phyloP scores from a whole-genome alignment of 1,140 invertebrate species.

The Drosophila punjabiensis region DNA sequence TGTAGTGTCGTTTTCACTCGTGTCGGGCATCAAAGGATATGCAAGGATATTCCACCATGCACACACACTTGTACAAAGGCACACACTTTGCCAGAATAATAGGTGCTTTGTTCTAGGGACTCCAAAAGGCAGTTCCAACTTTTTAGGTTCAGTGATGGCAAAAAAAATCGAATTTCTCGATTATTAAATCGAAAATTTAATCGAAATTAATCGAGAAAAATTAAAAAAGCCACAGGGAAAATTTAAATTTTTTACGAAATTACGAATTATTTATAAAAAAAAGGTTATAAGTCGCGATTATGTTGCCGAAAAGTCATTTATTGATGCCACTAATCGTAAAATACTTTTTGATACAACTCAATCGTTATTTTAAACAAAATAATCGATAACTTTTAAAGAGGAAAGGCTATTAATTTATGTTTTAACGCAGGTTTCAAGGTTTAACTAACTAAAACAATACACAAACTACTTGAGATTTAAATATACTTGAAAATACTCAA shows the following conservation, averaged over 20 bases:
- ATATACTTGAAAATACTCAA: too few relatives aligned
- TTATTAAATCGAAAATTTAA: background rate
- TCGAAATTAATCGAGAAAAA: background rate
- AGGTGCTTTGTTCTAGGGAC: slow-evolving; percentile 1
- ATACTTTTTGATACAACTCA: background rate
- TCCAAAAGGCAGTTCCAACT: background rate
- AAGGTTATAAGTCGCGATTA: background rate
- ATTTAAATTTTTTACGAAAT: background rate
- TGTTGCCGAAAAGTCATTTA: background rate
- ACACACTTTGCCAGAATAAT: slow-evolving; percentile 8
- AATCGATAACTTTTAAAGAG: background rate
- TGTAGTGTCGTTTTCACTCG: slow-evolving; percentile 64
- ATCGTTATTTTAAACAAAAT: background rate
- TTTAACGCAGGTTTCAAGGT: background rate
- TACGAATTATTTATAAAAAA: background rate
- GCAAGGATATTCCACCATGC: slow-evolving; percentile 17
- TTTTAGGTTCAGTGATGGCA: background rate
- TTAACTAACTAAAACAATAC: background rate
- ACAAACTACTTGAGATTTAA: background rate
- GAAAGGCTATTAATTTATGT: background rate
- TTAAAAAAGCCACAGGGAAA: background rate
- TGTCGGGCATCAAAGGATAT: slow-evolving; percentile 64
- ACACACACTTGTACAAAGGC: too few relatives aligned
- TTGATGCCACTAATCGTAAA: background rate
- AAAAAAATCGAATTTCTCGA: background rate